phyloP scores from a whole-genome alignment of 2,113 vertebrate species.

The Sporophila hypoxantha region DNA sequence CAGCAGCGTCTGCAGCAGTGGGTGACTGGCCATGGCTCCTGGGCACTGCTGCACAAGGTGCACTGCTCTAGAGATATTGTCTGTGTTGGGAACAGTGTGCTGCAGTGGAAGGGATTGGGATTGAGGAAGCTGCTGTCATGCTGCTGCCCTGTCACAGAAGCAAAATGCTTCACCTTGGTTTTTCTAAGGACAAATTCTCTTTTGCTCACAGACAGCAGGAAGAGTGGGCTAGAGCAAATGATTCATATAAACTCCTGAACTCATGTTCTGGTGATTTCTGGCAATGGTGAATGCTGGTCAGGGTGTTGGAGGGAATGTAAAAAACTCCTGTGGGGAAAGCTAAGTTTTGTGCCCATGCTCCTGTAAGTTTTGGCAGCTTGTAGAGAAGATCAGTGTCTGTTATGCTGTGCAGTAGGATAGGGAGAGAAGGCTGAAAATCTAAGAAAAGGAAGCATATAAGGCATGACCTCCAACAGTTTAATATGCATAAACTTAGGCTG shows the following conservation, averaged over 20 bases:
- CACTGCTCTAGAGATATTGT: not conserved
- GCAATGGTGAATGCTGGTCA: not conserved
- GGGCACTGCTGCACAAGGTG: not conserved
- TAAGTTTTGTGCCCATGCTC: not conserved
- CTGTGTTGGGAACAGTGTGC: not conserved
- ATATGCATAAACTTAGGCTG: not conserved
- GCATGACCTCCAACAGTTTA: not conserved
- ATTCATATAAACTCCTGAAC: not conserved
- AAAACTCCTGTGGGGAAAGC: not conserved
- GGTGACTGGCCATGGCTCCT: not conserved
- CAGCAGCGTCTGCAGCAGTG: not conserved
- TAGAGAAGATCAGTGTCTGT: not conserved
- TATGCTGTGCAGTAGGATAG: not conserved
- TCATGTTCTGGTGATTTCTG: not conserved
- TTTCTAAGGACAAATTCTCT: not conserved
- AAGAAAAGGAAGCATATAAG: not conserved
- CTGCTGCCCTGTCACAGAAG: not conserved
- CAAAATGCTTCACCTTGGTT: not conserved
- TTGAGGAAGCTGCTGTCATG: not conserved
- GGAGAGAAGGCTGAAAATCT: not conserved
- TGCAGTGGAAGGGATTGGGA: not conserved
- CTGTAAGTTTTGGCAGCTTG: not conserved
- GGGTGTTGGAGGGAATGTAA: not conserved
- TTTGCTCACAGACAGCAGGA: not conserved
- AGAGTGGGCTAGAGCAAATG: not conserved